Conservation (phyloP, 1,140 invertebrate genomes). For the Neodiprion pinetum region DNA sequence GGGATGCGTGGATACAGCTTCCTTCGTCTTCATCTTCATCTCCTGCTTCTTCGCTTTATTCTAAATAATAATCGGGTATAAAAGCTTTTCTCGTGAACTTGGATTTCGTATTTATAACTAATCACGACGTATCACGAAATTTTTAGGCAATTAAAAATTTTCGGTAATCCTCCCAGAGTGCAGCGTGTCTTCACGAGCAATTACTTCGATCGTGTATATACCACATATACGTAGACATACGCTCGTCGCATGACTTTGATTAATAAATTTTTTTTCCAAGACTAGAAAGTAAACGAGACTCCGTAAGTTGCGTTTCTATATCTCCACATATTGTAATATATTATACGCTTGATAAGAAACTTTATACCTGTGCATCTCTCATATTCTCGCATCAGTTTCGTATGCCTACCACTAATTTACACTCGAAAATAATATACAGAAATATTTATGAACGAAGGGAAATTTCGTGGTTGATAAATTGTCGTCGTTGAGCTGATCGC, state of each 20-base stretch:
- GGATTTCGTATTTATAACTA: too few species aligned
- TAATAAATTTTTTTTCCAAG: neutral
- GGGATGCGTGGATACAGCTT: neutral
- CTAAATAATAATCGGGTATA: neutral
- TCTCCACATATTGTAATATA: neutral
- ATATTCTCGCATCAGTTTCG: neutral
- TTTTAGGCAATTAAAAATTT: too few species aligned
- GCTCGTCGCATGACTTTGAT: constrained; percentile 1
- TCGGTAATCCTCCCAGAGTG: too few species aligned
- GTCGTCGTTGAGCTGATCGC: neutral
- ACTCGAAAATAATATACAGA: constrained; percentile 2
- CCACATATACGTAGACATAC: neutral
- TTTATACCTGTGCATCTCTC: neutral
- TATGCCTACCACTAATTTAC: neutral
- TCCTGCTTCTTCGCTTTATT: too few species aligned
- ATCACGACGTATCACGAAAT: too few species aligned
- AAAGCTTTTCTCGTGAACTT: neutral
- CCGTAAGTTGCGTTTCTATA: neutral
- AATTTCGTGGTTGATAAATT: constrained; percentile 17
- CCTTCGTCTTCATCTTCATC: neutral
- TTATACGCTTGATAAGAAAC: neutral
- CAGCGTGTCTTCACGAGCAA: neutral
- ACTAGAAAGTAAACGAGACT: neutral
- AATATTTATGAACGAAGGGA: constrained; percentile 13
- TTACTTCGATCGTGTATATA: neutral